Percentiles rank a stretch among this genome's conserved stretches.
Conservation (phyloP, 2,113 vertebrate species). For the Crotalus viridis region DNA sequence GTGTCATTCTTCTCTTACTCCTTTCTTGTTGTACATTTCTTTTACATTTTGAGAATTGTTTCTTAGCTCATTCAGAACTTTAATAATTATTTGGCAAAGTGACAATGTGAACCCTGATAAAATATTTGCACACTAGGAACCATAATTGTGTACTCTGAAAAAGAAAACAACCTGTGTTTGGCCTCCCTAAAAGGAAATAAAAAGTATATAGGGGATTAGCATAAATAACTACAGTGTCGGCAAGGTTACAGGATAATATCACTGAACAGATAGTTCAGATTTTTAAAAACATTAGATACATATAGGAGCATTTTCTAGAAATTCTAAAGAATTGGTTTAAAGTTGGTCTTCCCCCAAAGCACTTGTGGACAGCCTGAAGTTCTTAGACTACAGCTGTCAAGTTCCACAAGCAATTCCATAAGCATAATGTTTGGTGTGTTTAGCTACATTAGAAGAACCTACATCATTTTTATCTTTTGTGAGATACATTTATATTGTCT, state of each 20-base stretch:
- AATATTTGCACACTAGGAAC: slow-evolving; percentile 63
- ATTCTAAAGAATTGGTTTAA: not conserved
- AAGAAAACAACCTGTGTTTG: slow-evolving; percentile 27
- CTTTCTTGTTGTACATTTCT: not conserved
- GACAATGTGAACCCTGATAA: slow-evolving; percentile 65
- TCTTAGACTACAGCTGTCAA: not conserved
- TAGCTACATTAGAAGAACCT: not conserved
- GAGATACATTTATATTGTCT: slow-evolving; percentile 26
- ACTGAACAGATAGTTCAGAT: not conserved
- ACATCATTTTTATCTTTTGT: slow-evolving; percentile 22
- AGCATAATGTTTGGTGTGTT: not conserved
- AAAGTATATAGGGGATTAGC: not conserved
- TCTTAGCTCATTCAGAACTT: slow-evolving; percentile 45
- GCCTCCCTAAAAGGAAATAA: not conserved
- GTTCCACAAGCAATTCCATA: not conserved
- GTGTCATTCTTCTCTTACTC: slow-evolving; percentile 25
- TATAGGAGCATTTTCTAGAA: not conserved
- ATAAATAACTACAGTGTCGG: not conserved
- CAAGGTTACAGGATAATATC: not conserved
- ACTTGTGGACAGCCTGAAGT: not conserved
- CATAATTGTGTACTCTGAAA: slow-evolving; percentile 54
- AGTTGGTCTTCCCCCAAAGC: not conserved
- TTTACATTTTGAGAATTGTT: slow-evolving; percentile 44
- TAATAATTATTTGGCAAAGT: slow-evolving; percentile 55
- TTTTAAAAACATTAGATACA: not conserved